Base-by-base conservation (phyloP, 2,113 vertebrate species). In the Glareola pratincola region DNA sequence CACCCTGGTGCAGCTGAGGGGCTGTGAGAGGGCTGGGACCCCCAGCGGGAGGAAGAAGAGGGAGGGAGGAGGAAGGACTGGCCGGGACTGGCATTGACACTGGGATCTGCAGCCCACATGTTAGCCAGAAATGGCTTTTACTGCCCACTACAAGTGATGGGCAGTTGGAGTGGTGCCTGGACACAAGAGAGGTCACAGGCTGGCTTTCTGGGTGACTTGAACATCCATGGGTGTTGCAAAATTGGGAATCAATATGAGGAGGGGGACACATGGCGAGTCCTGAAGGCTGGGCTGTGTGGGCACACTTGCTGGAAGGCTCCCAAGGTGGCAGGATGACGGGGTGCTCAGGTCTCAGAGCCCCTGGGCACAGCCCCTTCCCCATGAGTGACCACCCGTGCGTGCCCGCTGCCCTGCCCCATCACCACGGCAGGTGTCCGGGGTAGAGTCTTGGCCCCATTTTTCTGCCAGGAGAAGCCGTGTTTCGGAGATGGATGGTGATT, bases 301-400 rank as follows among this genome's bases (percentile, higher is more conserved):
- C 20, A 45, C 0, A 0, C 37, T 66, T 76, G 32, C n/a, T 0
- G 1, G 34, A 84, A 36, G 1, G 8, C 18, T 41, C 9, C 21
- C 11, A 22, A 20, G 53, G 30, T 27, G 53, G 18, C 0, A 1
- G n/a, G 14, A 37, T 15, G n/a, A 8, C 59, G 27, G 12, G 12
- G 12, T 24, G n/a, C 37, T 71, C 17, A 13, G 13, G 8, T 27
- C 27, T 66, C 36, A 4, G 3, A 4, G 15, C 17, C 60, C 12
- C 27, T 10, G 23, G 37, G 50, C 16, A 17, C 14, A 29, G 34
- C 3, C 29, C 16, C n/a, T 43, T 79, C 51, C 14, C 24, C 22
- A 12, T 9, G n/a, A 17, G 8, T 0, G 0, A 63, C 3, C 34
- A 21, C n/a, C 22, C 2, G 0, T 17, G n/a, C 7, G 14, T 43